Percentiles rank a stretch among this genome's conserved stretches.
phyloP scores from a whole-genome alignment of 2,113 vertebrate species.

The Thunnus thynnus region DNA sequence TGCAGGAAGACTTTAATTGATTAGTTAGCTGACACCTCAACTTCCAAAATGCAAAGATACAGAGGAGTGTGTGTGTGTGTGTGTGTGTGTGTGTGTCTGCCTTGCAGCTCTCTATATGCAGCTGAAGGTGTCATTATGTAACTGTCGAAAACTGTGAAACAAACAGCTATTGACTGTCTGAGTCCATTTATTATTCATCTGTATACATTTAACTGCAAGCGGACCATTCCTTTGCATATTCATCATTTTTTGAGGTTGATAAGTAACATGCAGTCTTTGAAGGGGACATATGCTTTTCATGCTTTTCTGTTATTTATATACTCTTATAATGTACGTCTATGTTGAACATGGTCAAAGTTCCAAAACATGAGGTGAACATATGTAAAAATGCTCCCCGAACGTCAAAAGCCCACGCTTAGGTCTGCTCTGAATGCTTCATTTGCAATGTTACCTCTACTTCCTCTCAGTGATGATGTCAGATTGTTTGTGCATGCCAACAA shows the following conservation, averaged over 20 bases:
- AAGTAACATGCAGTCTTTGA: background rate
- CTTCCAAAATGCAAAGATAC: constrained; percentile 31
- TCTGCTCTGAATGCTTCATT: no score
- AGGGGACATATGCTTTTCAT: no score
- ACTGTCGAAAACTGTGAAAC: constrained; percentile 12
- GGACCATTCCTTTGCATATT: background rate
- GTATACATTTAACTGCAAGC: constrained; percentile 17
- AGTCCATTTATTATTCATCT: constrained; percentile 9
- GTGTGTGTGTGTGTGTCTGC: background rate
- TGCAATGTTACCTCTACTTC: no score
- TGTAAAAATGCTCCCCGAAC: no score
- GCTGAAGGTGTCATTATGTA: constrained; percentile 25
- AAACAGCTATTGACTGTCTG: background rate
- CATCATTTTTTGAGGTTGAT: background rate
- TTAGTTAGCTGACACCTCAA: constrained; percentile 72
- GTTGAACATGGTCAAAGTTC: no score
- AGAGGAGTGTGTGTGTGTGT: background rate
- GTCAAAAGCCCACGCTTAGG: no score
- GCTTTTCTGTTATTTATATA: no score
- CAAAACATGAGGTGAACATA: no score
- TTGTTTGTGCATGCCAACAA: no score
- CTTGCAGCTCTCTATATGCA: background rate
- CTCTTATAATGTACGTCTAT: no score
- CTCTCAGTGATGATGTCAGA: no score
- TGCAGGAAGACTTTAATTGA: constrained; percentile 77